These are phyloP conservation scores for Halcyon senegalensis DNA, from an alignment of 2,113 vertebrate species.

Conservation along the genomic window DNA sequence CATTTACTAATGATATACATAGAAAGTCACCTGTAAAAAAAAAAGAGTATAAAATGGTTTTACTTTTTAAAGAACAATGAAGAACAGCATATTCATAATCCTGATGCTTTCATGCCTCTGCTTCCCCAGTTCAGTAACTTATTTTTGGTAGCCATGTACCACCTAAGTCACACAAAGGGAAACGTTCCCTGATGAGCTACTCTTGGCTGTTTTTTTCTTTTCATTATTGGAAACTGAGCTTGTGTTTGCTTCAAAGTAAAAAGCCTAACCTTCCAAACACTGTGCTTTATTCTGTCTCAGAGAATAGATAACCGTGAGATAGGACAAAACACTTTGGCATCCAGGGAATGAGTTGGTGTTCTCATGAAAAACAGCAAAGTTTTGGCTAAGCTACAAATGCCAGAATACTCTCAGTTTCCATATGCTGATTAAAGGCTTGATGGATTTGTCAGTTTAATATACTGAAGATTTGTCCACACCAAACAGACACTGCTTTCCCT, in stretches of 20 bases:
- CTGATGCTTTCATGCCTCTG: background rate
- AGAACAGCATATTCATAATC: background rate
- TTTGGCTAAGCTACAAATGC: background rate
- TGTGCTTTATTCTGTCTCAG: background rate
- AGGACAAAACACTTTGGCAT: background rate
- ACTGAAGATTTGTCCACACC: background rate
- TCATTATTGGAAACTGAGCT: background rate
- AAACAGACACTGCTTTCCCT: background rate
- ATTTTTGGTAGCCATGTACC: background rate
- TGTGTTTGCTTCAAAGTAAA: background rate
- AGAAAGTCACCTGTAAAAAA: conserved; percentile 85
- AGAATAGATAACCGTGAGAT: background rate
- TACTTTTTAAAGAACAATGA: background rate
- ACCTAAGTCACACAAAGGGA: background rate
- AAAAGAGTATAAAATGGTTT: background rate
- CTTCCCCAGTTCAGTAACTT: background rate
- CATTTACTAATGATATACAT: conserved; percentile 80
- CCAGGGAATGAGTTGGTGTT: background rate
- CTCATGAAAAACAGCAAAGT: background rate
- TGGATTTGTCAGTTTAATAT: background rate
- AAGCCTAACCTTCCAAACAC: background rate
- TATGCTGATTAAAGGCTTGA: background rate
- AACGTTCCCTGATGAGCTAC: background rate
- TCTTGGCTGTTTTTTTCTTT: background rate
- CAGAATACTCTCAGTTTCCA: background rate